Evolutionary conservation across 2,113 vertebrate species (phyloP).

Genomic region (Erythrocercus mccallii): DNA sequence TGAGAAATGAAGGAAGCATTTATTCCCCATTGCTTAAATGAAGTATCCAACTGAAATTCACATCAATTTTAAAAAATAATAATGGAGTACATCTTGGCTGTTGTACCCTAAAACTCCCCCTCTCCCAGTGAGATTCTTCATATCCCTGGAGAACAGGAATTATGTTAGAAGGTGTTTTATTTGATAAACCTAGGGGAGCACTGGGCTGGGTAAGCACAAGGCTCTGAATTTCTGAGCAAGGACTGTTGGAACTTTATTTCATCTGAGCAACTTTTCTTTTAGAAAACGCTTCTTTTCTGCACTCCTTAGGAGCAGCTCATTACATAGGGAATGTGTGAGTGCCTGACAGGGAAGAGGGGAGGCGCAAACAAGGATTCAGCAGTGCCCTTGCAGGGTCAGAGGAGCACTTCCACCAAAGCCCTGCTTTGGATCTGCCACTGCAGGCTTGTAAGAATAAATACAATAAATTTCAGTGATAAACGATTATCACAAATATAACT

Average conservation of each 20-base stretch:
- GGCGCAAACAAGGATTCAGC: neutral
- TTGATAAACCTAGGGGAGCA: neutral
- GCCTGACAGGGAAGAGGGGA: neutral
- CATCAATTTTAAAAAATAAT: neutral
- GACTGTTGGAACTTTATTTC: neutral
- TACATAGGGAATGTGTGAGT: fast-evolving
- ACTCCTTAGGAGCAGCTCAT: neutral
- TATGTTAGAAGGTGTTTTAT: neutral
- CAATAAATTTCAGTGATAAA: neutral
- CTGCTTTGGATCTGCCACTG: neutral
- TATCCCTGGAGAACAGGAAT: neutral
- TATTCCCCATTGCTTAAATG: neutral
- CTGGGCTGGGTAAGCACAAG: neutral
- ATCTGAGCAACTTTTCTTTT: neutral
- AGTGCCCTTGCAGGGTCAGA: neutral
- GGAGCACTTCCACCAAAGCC: neutral
- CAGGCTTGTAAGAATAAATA: neutral
- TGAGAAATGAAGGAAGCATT: neutral
- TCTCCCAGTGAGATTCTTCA: neutral
- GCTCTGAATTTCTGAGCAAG: neutral
- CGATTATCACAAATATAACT: too few relatives aligned
- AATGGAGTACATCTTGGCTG: neutral
- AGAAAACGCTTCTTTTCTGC: neutral
- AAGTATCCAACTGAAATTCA: neutral
- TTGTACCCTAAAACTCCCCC: neutral